Evolutionary conservation across 2,888 invertebrate species (phyloP).

Genomic region (Xiphydria camelus): DNA sequence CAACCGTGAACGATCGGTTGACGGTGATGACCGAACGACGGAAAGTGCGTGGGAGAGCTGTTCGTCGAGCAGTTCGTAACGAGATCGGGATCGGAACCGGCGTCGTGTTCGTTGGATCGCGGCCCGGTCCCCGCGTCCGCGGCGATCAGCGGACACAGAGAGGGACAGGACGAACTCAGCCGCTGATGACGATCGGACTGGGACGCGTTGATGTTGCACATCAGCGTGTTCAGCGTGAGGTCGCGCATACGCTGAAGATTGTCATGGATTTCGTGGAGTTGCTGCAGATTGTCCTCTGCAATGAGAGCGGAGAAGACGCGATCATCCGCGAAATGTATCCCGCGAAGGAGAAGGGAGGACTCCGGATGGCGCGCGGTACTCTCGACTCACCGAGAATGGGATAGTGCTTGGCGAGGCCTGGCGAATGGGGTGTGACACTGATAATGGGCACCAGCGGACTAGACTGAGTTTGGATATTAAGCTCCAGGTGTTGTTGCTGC

Average conservation of each 20-base stretch:
- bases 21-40: constrained; percentile 52
- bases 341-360: no score
- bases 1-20: constrained; percentile 61
- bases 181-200: constrained; percentile 59
- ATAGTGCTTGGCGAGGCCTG: constrained; percentile 71
- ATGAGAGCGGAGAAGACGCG: no score
- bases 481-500: constrained; percentile 29
- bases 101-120: constrained; percentile 60
- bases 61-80: constrained; percentile 59
- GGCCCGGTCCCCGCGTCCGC: constrained; percentile 29
- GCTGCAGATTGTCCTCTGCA: constrained; percentile 74
- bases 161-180: constrained; percentile 76
- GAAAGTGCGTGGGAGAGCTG: constrained; percentile 59
- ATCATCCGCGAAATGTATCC: no score
- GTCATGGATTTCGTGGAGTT: constrained; percentile 75
- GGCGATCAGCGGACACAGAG: constrained; percentile 57
- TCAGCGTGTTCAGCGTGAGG: constrained; percentile 57
- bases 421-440: constrained; percentile 86
- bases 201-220: constrained; percentile 40
- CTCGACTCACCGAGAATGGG: constrained; percentile 65
- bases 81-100: constrained; percentile 61
- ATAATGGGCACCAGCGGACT: constrained; percentile 75
- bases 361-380: no score
- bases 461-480: constrained; percentile 40
- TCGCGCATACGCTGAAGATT: constrained; percentile 79